Evolutionary conservation across 2,113 vertebrate species (phyloP), one percentile per base, ranked within the genome.

Genomic region (Azemiops feae): DNA sequence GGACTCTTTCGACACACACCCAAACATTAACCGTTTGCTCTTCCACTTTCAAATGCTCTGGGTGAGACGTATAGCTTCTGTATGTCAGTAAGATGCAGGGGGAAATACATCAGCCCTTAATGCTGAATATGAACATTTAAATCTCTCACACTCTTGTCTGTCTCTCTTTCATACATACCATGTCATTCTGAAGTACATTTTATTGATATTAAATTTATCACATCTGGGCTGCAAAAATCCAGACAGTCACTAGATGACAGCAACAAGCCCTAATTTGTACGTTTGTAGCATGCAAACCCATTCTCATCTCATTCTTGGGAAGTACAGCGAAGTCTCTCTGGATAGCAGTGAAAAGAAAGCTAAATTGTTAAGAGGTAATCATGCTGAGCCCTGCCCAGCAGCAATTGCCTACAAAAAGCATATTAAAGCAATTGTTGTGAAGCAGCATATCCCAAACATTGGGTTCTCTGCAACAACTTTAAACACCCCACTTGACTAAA

Each of bases 341-440:
- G 69, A 91, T 45, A 87, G 91, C 69, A 64, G n/a, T 45, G 55
- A 64, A 93, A 91, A n/a, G 45, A 89, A 39, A 89, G 20, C 54
- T 16, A 87, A 89, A 25, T 54, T 25, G 27, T 90, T 89, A 86
- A 45, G 4, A 30, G 69, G 16, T 53, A 45, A 85, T 54, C 45
- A 86, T 64, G 22, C 45, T 52, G 86, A 58, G 90, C 54, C 4
- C 45, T 58, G 43, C 45, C 81, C 12, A 5, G 30, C 30, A 88
- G 45, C 27, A 23, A 88, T 23, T 50, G 34, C 45, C 87, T 60
- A 30, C n/a, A 86, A 74, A n/a, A 20, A 34, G 30, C 69, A 25
- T 90, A 50, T 90, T 64, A 89, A 30, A 88, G 91, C 54, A 53
- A 74, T 14, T 52, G 54, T 6, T 86, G 12, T 39, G 4, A 52